Evolutionary conservation across 2,113 vertebrate species (phyloP).

Genomic region (Marcusenius ussheri): DNA sequence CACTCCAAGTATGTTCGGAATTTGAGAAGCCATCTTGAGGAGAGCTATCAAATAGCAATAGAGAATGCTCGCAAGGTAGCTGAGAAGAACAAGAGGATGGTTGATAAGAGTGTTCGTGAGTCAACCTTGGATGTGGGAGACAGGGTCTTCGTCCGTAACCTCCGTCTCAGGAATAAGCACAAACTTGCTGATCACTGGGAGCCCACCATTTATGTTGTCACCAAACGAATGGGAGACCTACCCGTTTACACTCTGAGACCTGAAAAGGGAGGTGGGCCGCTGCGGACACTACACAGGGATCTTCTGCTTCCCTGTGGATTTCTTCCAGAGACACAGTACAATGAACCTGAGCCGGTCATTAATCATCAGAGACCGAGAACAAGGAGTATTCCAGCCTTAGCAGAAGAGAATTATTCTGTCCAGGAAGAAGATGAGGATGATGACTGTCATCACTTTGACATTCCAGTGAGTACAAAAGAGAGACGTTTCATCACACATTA

Average conservation of each 20-base stretch:
- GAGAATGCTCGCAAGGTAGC: neutral
- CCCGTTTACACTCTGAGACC: neutral
- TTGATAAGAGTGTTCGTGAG: neutral
- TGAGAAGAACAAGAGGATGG: neutral
- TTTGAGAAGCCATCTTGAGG: neutral
- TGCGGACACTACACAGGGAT: neutral
- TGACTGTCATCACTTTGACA: neutral
- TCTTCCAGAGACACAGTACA: neutral
- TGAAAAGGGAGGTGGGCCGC: neutral
- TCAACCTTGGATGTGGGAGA: constrained; percentile 6
- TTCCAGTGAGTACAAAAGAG: neutral
- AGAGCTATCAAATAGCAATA: constrained; percentile 11
- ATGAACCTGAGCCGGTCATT: neutral
- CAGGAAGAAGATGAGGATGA: neutral
- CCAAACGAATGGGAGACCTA: neutral
- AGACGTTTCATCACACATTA: no score
- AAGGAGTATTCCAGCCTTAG: neutral
- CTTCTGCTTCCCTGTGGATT: neutral
- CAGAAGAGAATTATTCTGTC: neutral
- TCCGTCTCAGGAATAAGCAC: neutral
- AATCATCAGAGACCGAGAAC: neutral
- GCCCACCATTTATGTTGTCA: neutral
- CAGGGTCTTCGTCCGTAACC: constrained; percentile 1
- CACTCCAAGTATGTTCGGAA: constrained; percentile 3
- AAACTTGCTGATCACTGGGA: constrained; percentile 18